Percentiles rank a stretch among this genome's conserved stretches.
Evolutionary conservation across 2,113 vertebrate genomes (phyloP).

Genomic region (Plotosus lineatus): DNA sequence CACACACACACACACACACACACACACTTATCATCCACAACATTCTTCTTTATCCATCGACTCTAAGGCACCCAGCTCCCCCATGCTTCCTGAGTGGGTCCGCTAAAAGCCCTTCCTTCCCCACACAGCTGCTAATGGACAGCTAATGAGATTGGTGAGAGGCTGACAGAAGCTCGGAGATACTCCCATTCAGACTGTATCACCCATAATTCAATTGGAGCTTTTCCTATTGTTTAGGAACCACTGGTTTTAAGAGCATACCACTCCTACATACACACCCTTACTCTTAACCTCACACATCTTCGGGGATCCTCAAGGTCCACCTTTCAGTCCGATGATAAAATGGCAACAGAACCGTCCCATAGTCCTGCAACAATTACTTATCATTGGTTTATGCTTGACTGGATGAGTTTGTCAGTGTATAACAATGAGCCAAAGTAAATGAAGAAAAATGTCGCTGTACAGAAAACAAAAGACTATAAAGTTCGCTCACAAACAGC

Average conservation of each 20-base stretch:
- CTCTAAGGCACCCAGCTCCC: conserved; percentile 40
- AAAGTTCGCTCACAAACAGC: conserved; percentile 11
- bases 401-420: conserved; percentile 12
- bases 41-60: conserved; percentile 35
- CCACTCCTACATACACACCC: conserved; percentile 8
- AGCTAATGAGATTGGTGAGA: conserved; percentile 89
- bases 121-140: conserved; percentile 82
- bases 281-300: conserved; percentile 17
- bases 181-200: conserved; percentile 89
- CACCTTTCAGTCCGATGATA: neutral
- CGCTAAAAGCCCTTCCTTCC: conserved; percentile 70
- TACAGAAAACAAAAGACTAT: conserved; percentile 9
- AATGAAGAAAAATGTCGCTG: conserved; percentile 1
- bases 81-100: conserved; percentile 57
- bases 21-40: conserved; percentile 37
- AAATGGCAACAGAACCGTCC: neutral
- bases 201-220: conserved; percentile 90
- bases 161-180: conserved; percentile 82
- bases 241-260: conserved; percentile 30
- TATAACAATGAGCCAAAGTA: conserved; percentile 9
- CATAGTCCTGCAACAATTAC: conserved; percentile 11
- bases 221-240: conserved; percentile 47
- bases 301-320: conserved; percentile 8
- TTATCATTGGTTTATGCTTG: conserved; percentile 21
- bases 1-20: conserved; percentile 25